Percentiles rank a stretch among this genome's conserved stretches.
Evolutionary conservation across 2,797 vertebrate genomes (phyloP).

Genomic region (Pseudomugil gertrudae): DNA sequence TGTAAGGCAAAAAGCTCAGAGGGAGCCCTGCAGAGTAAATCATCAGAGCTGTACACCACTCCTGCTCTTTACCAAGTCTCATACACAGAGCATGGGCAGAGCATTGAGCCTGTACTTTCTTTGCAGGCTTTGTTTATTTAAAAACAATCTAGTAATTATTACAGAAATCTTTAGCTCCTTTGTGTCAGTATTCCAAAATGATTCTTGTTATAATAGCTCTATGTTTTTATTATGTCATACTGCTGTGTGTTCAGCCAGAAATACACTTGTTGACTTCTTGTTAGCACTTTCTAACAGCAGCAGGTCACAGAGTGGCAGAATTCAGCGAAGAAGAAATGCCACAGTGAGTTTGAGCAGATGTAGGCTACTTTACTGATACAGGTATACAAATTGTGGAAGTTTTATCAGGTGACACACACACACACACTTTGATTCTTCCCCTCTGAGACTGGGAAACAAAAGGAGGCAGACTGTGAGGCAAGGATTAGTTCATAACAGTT

Average conservation of each 20-base stretch:
- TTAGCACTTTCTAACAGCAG: conserved; percentile 5
- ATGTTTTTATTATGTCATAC: background rate
- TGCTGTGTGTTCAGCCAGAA: background rate
- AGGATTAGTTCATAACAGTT: conserved; percentile 59
- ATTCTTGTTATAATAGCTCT: background rate
- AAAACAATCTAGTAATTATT: background rate
- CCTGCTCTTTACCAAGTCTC: conserved; percentile 42
- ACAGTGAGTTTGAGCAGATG: background rate
- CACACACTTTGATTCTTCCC: conserved; percentile 1
- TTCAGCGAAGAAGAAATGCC: background rate
- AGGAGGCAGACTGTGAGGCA: conserved; percentile 35
- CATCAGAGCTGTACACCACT: conserved; percentile 57
- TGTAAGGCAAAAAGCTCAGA: conserved; percentile 80
- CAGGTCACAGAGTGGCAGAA: background rate
- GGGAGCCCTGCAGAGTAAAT: conserved; percentile 65
- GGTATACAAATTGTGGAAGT: conserved; percentile 32
- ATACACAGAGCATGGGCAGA: conserved; percentile 23
- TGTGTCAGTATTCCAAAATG: background rate
- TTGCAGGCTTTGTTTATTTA: background rate
- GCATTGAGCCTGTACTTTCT: conserved; percentile 6
- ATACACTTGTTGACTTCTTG: background rate
- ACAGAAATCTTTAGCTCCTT: background rate
- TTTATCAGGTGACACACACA: conserved; percentile 12
- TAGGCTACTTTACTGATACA: conserved; percentile 10
- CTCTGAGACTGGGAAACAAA: conserved; percentile 37